Base-by-base conservation (phyloP, 2,888 invertebrate species). In the Stenotaenia linearis region DNA sequence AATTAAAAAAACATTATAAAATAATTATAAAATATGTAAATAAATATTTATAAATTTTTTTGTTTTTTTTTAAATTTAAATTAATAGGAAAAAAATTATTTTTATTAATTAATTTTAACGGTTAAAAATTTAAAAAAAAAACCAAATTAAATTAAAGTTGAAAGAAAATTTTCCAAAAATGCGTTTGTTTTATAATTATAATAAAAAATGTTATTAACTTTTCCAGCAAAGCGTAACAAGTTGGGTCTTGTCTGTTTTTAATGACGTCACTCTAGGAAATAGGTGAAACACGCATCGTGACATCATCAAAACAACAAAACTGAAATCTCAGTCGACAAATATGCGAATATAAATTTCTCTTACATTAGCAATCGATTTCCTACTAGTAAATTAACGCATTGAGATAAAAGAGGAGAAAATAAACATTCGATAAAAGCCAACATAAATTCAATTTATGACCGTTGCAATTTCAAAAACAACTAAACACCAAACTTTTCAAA, bases 221-320 rank as follows among this genome's bases (percentile, higher is more conserved):
- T 28, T 28, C 69, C 28, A 69, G 69, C 69, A 69, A 69, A 69
- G 25, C 69, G 69, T 69, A 69, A 69, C 69, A 69, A 69, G 69
- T 69, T 69, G 23, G 15, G 10, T 69, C 69, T 69, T 69, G 69
- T 15, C 28, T 69, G 69, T 69, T 69, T 28, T 10, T 9, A 10
- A 69, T 69, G 69, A 69, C 69, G 69, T 69, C 69, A 69, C 28
- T 69, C 69, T 69, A 69, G 69, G 69, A 69, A 69, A 69, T 69
- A 69, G 69, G 69, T 69, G 10, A 23, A 25, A 69, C 69, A 25
- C 69, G 23, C 69, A 10, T 25, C 25, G 25, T 69, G 69, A 69
- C 69, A 69, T 69, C 69, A 69, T 69, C 69, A 50, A 50, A 50
- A 50, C 50, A 50, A 50, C n/a, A 50, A 50, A 50, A 50, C n/a